Evolutionary conservation across 2,888 invertebrate species (phyloP).

Genomic region (Rhagium mordax): DNA sequence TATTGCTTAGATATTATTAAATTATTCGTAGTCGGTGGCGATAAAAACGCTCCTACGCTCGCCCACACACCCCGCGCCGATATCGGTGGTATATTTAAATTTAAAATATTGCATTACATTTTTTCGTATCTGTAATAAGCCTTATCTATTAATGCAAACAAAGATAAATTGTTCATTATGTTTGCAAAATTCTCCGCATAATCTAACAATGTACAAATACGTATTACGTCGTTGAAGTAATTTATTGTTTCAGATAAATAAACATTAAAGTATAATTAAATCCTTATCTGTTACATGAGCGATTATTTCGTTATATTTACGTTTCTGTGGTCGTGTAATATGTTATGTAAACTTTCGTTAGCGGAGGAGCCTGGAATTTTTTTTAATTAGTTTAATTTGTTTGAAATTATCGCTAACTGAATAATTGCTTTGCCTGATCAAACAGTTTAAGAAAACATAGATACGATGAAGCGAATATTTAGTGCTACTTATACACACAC

Average conservation of each 20-base stretch:
- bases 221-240: neutral
- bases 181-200: constrained; percentile 7
- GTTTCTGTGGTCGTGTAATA: neutral
- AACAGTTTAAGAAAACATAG: too few species aligned
- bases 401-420: too few species aligned
- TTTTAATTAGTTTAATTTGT: neutral
- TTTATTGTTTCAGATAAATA: neutral
- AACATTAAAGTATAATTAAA: neutral
- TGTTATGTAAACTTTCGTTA: neutral
- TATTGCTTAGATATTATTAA: too few species aligned
- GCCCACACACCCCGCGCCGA: too few species aligned
- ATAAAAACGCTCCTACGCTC: too few species aligned
- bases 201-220: neutral
- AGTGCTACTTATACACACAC: too few species aligned
- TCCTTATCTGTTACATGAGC: neutral
- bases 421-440: too few species aligned
- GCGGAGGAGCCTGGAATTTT: neutral
- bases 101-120: neutral
- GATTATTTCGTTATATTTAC: neutral
- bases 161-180: constrained; percentile 8
- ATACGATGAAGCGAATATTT: too few species aligned
- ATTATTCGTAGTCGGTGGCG: too few species aligned
- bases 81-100: neutral
- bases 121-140: constrained; percentile 9
- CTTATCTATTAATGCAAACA: neutral